A percentile compares a stretch with the other conserved stretches of the same genome.
These are phyloP conservation scores for Asarcornis scutulata DNA, from an alignment of 2,113 vertebrate species.

Conservation along the genomic window DNA sequence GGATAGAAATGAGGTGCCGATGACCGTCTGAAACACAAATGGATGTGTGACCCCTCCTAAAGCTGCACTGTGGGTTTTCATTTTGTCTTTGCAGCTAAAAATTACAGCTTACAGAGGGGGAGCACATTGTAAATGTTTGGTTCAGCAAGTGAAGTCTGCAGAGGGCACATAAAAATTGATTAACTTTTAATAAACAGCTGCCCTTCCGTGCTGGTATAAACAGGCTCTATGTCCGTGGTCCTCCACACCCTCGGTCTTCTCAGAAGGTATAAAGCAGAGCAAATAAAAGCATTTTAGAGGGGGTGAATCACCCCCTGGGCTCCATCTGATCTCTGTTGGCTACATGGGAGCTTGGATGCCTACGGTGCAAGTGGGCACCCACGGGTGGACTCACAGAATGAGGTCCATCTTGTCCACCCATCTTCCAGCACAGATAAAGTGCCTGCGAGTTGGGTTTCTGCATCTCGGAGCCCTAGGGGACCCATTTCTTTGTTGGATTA, in stretches of 20 bases:
- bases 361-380: too few relatives aligned
- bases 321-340: not conserved
- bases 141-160: not conserved
- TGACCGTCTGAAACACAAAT: too few relatives aligned
- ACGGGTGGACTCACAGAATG: not conserved
- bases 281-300: not conserved
- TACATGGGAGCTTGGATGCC: too few relatives aligned
- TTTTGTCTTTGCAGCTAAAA: not conserved
- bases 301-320: not conserved
- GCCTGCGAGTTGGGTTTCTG: not conserved
- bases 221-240: accelerated
- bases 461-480: not conserved
- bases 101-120: not conserved
- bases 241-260: not conserved
- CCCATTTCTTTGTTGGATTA: not conserved
- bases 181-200: not conserved
- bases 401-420: not conserved
- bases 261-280: not conserved
- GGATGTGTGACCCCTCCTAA: not conserved
- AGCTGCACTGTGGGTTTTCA: not conserved
- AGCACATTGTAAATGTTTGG: not conserved
- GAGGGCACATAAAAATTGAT: not conserved
- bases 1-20: not conserved
- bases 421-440: not conserved
- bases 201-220: not conserved